Evolutionary conservation across 1,140 invertebrate species (phyloP), one percentile per base, ranked within the genome.

Genomic region (Hylaeus anthracinus): DNA sequence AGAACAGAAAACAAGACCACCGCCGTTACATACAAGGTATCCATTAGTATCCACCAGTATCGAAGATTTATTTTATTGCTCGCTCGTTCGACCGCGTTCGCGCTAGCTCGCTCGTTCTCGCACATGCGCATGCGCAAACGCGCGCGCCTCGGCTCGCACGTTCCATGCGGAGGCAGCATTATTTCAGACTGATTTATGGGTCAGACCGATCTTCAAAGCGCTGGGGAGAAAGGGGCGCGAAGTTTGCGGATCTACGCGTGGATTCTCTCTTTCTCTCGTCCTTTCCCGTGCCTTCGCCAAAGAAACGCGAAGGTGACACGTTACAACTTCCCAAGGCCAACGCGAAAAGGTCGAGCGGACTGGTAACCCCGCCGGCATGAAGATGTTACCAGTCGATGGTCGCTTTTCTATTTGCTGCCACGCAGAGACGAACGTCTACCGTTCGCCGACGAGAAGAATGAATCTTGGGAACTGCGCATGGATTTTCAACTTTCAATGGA

Each of bases 1-100:
- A 94, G 91, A 94, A 93, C 90, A 93, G 92, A 93, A 93, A 93
- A 93, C 92, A 94, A 94, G 92, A 93, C 92, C 93, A 93, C 92
- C 92, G 92, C 92, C 90, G 93, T 94, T 94, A 93, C 92, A 94
- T 90, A 93, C 91, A 94, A 93, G 91, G 89, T 93, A 93, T 93
- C 91, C 90, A 93, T 93, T 93, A 92, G 92, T 92, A 90, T 91
- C 91, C 90, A 91, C 90, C 90, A 88, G 86, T 87, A 87, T 91
- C 84, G 85, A 90, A 91, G 90, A 91, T 91, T 91, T 90, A 91
- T 90, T 90, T 90, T 91, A 88, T 88, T 84, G 84, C 84, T 86
- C 72, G 85, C 84, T 86, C 84, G 84, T 76, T 80, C 85, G 73
- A 77, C 56, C 69, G 73, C 39, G 39, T 64, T 64, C 60, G 12